A percentile compares a stretch with the other conserved stretches of the same genome.
Evolutionary conservation across 2,888 invertebrate species (phyloP).

Genomic region (Clivina fossor): DNA sequence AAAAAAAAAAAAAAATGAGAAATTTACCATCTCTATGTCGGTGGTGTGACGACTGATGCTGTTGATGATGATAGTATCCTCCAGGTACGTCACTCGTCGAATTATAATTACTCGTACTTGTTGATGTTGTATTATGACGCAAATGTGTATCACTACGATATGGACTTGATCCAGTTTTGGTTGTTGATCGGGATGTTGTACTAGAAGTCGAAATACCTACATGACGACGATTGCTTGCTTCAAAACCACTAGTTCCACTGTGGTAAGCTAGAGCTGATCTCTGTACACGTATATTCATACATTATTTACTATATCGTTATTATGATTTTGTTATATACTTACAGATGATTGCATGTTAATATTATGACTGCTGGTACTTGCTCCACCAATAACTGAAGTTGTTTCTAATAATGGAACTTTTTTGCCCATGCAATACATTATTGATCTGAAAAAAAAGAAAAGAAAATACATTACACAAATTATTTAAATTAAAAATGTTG

Average conservation of each 20-base stretch:
- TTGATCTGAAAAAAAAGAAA: constrained; percentile 57
- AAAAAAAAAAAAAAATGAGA: too few species aligned
- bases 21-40: constrained; percentile 54
- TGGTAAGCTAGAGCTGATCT: constrained; percentile 83
- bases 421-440: constrained; percentile 76
- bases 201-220: constrained; percentile 94
- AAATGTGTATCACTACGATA: constrained; percentile 85
- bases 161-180: constrained; percentile 91
- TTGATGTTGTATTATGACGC: constrained; percentile 69
- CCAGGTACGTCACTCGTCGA: constrained; percentile 77
- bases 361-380: constrained; percentile 76
- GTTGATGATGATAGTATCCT: constrained; percentile 67
- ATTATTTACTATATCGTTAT: too few species aligned
- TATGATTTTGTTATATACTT: constrained; percentile 41
- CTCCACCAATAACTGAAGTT: constrained; percentile 63
- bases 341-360: constrained; percentile 63
- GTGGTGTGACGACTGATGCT: constrained; percentile 58
- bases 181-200: constrained; percentile 91
- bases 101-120: constrained; percentile 86
- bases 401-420: constrained; percentile 80
- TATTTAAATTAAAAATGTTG: not conserved
- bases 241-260: constrained; percentile 59
- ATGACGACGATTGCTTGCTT: constrained; percentile 65
- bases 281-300: constrained; percentile 50
- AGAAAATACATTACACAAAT: constrained; percentile 51